Evolutionary conservation across 2,797 vertebrate species (phyloP), one percentile per base, ranked within the genome.

Genomic region (Ataeniobius toweri): DNA sequence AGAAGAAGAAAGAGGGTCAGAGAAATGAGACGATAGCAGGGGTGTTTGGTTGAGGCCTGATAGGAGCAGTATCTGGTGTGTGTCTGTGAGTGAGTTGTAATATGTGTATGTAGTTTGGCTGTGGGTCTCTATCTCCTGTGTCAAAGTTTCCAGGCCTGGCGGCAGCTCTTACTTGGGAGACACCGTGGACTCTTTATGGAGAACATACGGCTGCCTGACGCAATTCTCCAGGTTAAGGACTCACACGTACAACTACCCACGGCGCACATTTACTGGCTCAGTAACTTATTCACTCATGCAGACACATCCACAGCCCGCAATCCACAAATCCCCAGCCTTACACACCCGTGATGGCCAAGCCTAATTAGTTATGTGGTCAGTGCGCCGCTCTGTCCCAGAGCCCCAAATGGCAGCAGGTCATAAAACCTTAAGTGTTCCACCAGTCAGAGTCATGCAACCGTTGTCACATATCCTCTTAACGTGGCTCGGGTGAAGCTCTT

Each of bases 401-500:
- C 91, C 90, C 93, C 92, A 86, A 87, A 93, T 93, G 93, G 94
- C 95, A 94, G 94, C 94, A 94, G 93, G 93, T 96, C 96, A 95
- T 94, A 94, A 96, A 96, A 96, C 75, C 85, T 95, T 96, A 97
- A 96, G 95, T 93, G 90, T 96, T 97, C 95, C 96, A 96, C 93
- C 96, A 97, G 95, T 88, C 94, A 94, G 91, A 90, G 92, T 83
- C 53, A 82, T 79, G 92, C 96, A 95, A 96, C 92, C 84, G 83
- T 71, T 72, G 85, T 81, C 74, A 87, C 94, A 92, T 92, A 91
- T 94, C 91, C 93, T 94, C 89, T 84, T 84, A 79, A 77, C 84
- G 36, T 55, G 78, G 86, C 88, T 67, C 86, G 77, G 88, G 91
- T 85, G 80, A 83, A 85, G 87, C 91, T 79, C 89, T 94, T 89